These are phyloP conservation scores for Ailuropoda melanoleuca DNA, from an alignment of 2,113 vertebrate species.

Conservation along the genomic window DNA sequence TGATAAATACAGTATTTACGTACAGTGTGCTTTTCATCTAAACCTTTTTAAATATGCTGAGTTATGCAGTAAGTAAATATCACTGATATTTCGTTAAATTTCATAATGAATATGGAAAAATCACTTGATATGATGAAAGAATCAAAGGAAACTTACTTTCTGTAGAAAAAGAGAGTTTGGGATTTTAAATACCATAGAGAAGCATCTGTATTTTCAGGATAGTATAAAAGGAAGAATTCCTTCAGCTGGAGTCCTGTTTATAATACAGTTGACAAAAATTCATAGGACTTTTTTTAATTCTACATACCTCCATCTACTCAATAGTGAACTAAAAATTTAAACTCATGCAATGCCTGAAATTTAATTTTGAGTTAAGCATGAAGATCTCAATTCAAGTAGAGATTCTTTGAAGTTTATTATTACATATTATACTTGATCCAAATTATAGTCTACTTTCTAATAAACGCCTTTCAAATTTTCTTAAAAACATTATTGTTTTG, in stretches of 20 bases:
- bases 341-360: background rate
- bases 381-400: background rate
- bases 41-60: background rate
- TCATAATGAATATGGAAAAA: background rate
- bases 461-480: background rate
- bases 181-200: background rate
- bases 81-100: background rate
- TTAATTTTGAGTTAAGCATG: background rate
- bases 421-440: background rate
- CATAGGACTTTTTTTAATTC: background rate
- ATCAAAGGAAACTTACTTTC: background rate
- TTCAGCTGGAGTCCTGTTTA: background rate
- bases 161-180: background rate
- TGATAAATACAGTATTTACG: background rate
- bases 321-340: background rate
- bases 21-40: background rate
- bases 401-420: background rate
- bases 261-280: background rate
- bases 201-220: background rate
- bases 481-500: background rate
- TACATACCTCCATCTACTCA: background rate
- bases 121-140: background rate
- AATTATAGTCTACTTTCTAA: background rate
- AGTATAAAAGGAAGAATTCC: background rate
- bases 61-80: background rate